Evolutionary conservation across 92 coral and sea anemone genomes (phyloP).

Genomic region (Porites lobata): DNA sequence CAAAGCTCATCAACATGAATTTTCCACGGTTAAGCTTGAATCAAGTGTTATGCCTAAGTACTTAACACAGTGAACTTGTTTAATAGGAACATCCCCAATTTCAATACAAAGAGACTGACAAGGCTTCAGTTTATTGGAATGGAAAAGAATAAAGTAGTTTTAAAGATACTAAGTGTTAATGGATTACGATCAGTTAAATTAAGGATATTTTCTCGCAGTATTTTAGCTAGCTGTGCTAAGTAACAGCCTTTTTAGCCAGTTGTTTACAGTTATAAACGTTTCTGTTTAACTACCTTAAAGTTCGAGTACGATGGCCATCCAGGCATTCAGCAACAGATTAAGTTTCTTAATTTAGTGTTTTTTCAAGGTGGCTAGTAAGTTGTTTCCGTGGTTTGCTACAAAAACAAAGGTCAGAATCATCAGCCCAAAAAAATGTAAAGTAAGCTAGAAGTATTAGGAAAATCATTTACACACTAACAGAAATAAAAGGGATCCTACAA

Average conservation of each 20-base stretch:
- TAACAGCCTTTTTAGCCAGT: too few relatives aligned
- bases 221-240: too few relatives aligned
- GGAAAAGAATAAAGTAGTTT: constrained; percentile 44
- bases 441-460: constrained; percentile 15
- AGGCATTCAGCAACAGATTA: constrained; percentile 32
- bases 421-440: constrained; percentile 3
- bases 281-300: too few relatives aligned
- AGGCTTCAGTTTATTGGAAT: constrained; percentile 14
- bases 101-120: too few relatives aligned
- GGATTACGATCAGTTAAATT: constrained; percentile 4
- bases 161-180: constrained; percentile 9
- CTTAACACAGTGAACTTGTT: constrained; percentile 32
- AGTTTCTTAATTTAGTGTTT: constrained; percentile 33
- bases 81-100: neutral
- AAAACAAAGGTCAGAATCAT: constrained; percentile 22
- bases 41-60: constrained; percentile 34
- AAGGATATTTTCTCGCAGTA: too few relatives aligned
- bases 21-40: neutral
- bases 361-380: neutral
- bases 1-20: too few relatives aligned
- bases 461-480: neutral
- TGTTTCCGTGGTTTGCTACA: constrained; percentile 22
- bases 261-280: too few relatives aligned
- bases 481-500: constrained; percentile 16
- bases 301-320: too few relatives aligned